Conservation (phyloP, 2,113 vertebrate genomes). For the Limnothrissa miodon region DNA sequence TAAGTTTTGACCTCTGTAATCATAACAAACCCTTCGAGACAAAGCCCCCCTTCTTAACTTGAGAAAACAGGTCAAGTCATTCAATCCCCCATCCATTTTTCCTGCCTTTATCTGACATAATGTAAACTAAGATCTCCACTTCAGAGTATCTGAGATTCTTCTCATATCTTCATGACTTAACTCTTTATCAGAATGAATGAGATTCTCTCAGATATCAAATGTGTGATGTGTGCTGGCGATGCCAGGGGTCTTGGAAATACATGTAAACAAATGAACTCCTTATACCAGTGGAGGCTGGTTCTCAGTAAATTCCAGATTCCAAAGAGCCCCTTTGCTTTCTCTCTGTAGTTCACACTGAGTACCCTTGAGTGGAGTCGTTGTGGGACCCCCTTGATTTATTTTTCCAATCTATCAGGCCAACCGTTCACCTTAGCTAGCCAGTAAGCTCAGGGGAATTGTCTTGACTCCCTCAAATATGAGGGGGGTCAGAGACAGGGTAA, state of each 20-base stretch:
- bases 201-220: not conserved
- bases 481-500: constrained; percentile 23
- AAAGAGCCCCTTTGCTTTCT: not conserved
- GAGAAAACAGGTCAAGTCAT: not conserved
- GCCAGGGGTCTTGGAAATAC: not conserved
- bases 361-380: constrained; percentile 5
- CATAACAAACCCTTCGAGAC: not conserved
- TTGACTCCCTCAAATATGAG: constrained; percentile 29
- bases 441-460: constrained; percentile 27
- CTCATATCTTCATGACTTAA: not conserved
- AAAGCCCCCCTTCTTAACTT: not conserved
- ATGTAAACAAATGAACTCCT: not conserved
- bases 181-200: not conserved
- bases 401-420: constrained; percentile 21
- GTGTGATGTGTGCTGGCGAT: not conserved
- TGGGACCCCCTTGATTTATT: constrained; percentile 22
- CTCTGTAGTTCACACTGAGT: not conserved
- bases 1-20: not conserved
- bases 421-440: not conserved
- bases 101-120: not conserved
- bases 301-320: constrained; percentile 9
- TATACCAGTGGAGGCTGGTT: not conserved
- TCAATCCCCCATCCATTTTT: not conserved
- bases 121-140: not conserved
- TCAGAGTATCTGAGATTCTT: not conserved